A percentile compares a stretch with the other conserved stretches of the same genome.
These are phyloP conservation scores for Melanotaenia pygmaea DNA, from an alignment of 2,797 vertebrate genomes.

Conservation along the genomic window DNA sequence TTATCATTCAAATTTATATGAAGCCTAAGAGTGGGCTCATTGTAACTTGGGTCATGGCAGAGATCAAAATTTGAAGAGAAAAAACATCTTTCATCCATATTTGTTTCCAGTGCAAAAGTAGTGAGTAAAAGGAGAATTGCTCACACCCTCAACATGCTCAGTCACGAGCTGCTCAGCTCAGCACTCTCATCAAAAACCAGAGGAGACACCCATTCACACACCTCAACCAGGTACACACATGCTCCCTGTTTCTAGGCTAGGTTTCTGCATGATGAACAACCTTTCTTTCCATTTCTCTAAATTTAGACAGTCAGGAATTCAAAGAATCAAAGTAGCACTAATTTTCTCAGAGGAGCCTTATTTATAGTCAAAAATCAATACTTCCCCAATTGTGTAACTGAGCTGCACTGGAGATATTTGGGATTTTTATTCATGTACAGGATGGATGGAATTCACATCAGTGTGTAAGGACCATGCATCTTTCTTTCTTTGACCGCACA, in stretches of 20 bases:
- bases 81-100: background rate
- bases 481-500: background rate
- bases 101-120: conserved; percentile 11
- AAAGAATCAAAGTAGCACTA: conserved; percentile 37
- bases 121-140: background rate
- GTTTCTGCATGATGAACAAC: conserved; percentile 38
- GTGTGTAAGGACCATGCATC: background rate
- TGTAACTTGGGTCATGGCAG: background rate
- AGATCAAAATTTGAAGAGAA: background rate
- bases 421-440: conserved; percentile 16
- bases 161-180: conserved; percentile 33
- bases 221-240: conserved; percentile 32
- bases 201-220: conserved; percentile 21
- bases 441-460: conserved; percentile 18
- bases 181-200: conserved; percentile 28
- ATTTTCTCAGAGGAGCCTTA: conserved; percentile 42
- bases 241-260: conserved; percentile 20
- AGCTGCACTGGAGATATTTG: conserved; percentile 1
- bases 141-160: conserved; percentile 29
- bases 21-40: background rate
- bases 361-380: conserved; percentile 59
- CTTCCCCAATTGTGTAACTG: conserved; percentile 13
- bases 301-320: conserved; percentile 45
- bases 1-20: background rate
- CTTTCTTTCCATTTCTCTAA: conserved; percentile 29